Evolutionary conservation across 2,797 vertebrate species (phyloP), one percentile per base, ranked within the genome.

Genomic region (Taenioides sp.): DNA sequence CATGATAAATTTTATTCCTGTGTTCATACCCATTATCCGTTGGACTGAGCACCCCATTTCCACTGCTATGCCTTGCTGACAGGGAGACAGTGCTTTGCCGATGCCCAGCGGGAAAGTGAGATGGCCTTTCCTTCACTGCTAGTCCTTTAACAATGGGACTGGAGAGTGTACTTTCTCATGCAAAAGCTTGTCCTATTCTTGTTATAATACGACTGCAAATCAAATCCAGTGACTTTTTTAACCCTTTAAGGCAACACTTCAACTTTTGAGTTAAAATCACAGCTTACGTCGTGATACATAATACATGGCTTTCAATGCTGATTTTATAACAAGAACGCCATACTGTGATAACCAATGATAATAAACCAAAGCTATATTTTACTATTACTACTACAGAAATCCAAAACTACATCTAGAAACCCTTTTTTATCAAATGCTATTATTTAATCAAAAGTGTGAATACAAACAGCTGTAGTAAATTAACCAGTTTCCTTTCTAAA

Each of bases 1-100:
- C 91, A 91, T 89, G 90, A 92, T 93, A 83, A 87, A 92, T 94
- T 92, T 92, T 91, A 91, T 89, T 93, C 88, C 80, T 83, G 80
- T 91, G 89, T 92, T 94, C 88, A 91, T 88, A 84, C 84, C 86
- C 81, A 90, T 92, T 93, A 92, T 91, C 87, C 75, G 57, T 84
- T 67, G 88, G 87, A 86, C 87, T 85, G 84, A 89, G 74, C 78
- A 77, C 77, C 80, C 82, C 75, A 67, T 61, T 73, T 80, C 80
- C 78, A 73, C 74, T 73, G 59, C 81, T 77, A 72, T 65, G 71
- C 80, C 80, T 77, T 73, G 60, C 83, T 76, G 83, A 83, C 80
- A 76, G 83, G 69, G 78, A 88, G 86, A 86, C 74, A 85, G 76
- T 78, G 82, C 68, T 57, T 74, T 85, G 74, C 82, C 75, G 80